Conservation (phyloP, 1,140 invertebrate species). For the Papilio glaucus region DNA sequence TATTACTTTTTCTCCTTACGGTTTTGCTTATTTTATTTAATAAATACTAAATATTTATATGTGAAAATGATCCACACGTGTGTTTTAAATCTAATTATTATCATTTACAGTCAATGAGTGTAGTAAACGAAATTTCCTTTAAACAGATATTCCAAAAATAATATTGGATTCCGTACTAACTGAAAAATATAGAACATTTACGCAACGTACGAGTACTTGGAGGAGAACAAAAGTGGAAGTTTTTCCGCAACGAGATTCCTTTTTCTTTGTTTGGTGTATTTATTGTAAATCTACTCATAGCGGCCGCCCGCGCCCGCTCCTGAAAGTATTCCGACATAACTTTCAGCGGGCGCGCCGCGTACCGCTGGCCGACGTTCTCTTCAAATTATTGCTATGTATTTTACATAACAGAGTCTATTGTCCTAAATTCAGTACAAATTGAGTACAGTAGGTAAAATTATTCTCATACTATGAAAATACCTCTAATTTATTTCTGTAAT, state of each 20-base stretch:
- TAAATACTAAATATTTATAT: too few relatives aligned
- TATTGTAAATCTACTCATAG: slow-evolving; percentile 83
- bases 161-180: background rate
- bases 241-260: slow-evolving; percentile 78
- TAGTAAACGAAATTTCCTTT: background rate
- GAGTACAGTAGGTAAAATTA: too few relatives aligned
- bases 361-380: slow-evolving; percentile 52
- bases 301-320: slow-evolving; percentile 57
- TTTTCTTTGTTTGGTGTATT: slow-evolving; percentile 83
- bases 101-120: background rate
- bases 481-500: too few relatives aligned
- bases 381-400: slow-evolving; percentile 53
- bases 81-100: too few relatives aligned
- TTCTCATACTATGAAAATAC: too few relatives aligned
- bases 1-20: too few relatives aligned
- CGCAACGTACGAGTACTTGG: slow-evolving; percentile 27
- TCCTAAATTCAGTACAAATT: background rate
- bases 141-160: slow-evolving; percentile 4
- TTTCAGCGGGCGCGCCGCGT: slow-evolving; percentile 66
- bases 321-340: slow-evolving; percentile 79
- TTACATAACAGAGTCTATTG: slow-evolving; percentile 34
- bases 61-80: too few relatives aligned
- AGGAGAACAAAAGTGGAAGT: slow-evolving; percentile 75
- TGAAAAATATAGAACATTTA: slow-evolving; percentile 25
- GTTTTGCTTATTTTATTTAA: too few relatives aligned